Percentiles rank a stretch among this genome's conserved stretches.
Evolutionary conservation across 2,113 vertebrate species (phyloP).

Genomic region (Lophotis ruficrista): DNA sequence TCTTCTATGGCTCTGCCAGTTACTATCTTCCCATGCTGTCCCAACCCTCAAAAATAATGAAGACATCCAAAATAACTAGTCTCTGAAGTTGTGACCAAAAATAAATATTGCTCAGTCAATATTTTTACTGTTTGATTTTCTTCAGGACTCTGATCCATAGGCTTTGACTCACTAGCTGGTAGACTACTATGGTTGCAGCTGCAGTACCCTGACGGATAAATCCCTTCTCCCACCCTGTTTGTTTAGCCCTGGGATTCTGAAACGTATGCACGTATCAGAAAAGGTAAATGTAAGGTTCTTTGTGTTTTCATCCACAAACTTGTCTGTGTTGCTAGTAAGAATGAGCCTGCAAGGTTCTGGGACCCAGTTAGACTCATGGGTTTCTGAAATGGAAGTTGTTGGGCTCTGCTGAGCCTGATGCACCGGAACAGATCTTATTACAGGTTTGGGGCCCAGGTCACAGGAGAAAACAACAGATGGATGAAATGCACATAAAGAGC

Average conservation of each 20-base stretch:
- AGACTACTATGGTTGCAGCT: not conserved
- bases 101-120: not conserved
- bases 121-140: not conserved
- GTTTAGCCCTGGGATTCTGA: not conserved
- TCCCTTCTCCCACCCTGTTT: not conserved
- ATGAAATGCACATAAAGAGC: not conserved
- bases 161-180: not conserved
- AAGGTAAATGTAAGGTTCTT: not conserved
- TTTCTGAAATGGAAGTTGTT: not conserved
- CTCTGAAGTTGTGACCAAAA: not conserved
- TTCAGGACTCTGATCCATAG: not conserved
- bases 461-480: not conserved
- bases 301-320: not conserved
- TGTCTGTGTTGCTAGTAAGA: not conserved
- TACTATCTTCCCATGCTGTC: not conserved
- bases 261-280: accelerated
- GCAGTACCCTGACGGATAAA: not conserved
- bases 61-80: not conserved
- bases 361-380: not conserved
- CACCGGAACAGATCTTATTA: not conserved
- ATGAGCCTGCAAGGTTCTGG: not conserved
- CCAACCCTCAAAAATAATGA: not conserved
- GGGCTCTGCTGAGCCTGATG: not conserved
- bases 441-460: not conserved
- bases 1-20: not conserved